Conservation (phyloP, 2,797 vertebrate genomes). For the Dendrocincla tyrannina region DNA sequence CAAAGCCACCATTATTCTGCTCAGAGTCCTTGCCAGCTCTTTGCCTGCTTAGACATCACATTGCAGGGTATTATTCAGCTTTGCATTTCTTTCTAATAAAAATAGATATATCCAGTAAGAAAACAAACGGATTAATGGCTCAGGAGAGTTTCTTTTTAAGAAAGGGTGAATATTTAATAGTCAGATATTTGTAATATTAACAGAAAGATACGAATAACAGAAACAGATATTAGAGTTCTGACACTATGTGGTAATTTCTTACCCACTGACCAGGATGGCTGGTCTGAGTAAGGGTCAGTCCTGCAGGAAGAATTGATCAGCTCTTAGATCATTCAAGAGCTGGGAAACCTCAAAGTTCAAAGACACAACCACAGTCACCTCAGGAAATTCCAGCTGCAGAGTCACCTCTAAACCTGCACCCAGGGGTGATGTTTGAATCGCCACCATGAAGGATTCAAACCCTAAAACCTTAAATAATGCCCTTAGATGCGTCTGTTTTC, state of each 20-base stretch:
- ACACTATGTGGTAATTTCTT: not conserved
- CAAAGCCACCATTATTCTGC: not conserved
- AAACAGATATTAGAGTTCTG: too few species aligned
- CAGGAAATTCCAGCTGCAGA: not conserved
- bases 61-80: not conserved
- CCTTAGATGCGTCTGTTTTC: not conserved
- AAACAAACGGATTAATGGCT: slow-evolving; percentile 11
- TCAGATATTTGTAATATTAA: not conserved
- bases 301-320: not conserved
- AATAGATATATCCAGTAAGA: not conserved
- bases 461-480: not conserved
- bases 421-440: fast-evolving
- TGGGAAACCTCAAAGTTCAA: not conserved
- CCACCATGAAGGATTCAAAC: not conserved
- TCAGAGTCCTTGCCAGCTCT: not conserved
- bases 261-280: not conserved
- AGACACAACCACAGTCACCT: not conserved
- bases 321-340: not conserved
- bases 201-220: not conserved
- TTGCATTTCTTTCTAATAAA: not conserved
- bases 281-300: not conserved
- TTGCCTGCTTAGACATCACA: not conserved
- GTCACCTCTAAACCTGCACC: not conserved
- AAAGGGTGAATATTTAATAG: not conserved
- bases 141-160: not conserved